These are phyloP conservation scores for Orthonychiurus folsomi DNA, from an alignment of 2,888 invertebrate genomes.

Conservation along the genomic window DNA sequence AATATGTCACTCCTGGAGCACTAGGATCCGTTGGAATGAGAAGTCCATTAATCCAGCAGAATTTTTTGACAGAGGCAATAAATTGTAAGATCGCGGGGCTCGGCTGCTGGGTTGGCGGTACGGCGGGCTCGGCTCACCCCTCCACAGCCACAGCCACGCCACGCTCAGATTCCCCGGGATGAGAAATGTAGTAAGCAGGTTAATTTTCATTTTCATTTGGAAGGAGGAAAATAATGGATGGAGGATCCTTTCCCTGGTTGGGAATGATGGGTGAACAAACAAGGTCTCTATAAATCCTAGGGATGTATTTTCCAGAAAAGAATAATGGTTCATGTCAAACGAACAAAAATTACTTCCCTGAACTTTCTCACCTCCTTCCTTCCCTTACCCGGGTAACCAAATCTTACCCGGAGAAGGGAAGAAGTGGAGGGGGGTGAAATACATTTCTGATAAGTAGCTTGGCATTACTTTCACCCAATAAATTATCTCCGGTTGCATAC, in stretches of 20 bases:
- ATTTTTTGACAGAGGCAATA: constrained; percentile 26
- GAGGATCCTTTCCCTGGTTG: constrained; percentile 5
- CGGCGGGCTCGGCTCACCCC: no score
- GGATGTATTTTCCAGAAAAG: constrained; percentile 16
- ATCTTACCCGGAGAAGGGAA: background rate
- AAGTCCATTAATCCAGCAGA: constrained; percentile 17
- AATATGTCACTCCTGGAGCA: no score
- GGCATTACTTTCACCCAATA: background rate
- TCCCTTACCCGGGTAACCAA: constrained; percentile 5
- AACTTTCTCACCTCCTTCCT: constrained; percentile 12
- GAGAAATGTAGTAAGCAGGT: constrained; percentile 25
- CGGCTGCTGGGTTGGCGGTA: background rate
- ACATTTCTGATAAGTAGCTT: no score
- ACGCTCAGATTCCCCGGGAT: no score
- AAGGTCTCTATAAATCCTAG: constrained; percentile 26
- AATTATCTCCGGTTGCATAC: background rate
- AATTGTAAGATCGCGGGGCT: constrained; percentile 12
- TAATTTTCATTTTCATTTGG: constrained; percentile 32
- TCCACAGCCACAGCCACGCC: no score
- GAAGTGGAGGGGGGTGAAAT: no score
- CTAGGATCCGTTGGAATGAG: background rate
- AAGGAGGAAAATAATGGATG: constrained; percentile 33
- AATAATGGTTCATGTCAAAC: constrained; percentile 36
- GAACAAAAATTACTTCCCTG: constrained; percentile 30
- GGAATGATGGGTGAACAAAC: constrained; percentile 32